Evolutionary conservation across 1,140 invertebrate species (phyloP).

Genomic region (Euura lappo): DNA sequence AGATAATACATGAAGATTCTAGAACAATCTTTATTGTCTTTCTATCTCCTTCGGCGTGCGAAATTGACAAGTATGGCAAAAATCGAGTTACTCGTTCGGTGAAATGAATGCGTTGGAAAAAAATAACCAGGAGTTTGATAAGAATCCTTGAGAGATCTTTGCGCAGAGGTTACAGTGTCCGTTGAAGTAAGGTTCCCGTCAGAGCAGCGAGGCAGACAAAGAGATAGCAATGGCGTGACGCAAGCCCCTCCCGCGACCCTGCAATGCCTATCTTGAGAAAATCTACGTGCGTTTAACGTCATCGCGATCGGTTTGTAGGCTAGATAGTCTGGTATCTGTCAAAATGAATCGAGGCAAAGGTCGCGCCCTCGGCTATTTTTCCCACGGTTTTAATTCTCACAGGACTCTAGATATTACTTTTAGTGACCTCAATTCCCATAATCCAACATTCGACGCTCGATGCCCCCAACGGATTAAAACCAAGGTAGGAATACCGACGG

Average conservation of each 20-base stretch:
- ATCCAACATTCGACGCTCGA: slow-evolving; percentile 26
- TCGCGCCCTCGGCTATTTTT: not conserved
- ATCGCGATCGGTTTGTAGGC: slow-evolving; percentile 10
- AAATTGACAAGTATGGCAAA: too few species aligned
- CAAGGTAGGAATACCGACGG: not conserved
- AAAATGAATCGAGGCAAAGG: not conserved
- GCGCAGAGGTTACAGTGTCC: not conserved
- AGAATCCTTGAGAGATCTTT: slow-evolving; percentile 15
- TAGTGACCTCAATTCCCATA: slow-evolving; percentile 13
- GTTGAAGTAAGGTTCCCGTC: not conserved
- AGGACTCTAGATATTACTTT: not conserved
- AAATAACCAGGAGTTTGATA: not conserved
- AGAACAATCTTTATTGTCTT: too few species aligned
- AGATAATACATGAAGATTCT: too few species aligned
- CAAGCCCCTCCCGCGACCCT: slow-evolving; percentile 15
- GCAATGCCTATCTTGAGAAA: not conserved
- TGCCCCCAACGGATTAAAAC: slow-evolving; percentile 9
- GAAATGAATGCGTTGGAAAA: too few species aligned
- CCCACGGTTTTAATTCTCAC: not conserved
- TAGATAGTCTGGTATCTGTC: slow-evolving; percentile 15
- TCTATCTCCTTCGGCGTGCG: too few species aligned
- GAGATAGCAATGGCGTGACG: slow-evolving; percentile 26
- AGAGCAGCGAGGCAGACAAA: slow-evolving; percentile 16
- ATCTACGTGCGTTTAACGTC: slow-evolving; percentile 1
- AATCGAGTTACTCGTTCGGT: too few species aligned